phyloP scores from a whole-genome alignment of 2,797 vertebrate species.

The Melopsittacus undulatus region DNA sequence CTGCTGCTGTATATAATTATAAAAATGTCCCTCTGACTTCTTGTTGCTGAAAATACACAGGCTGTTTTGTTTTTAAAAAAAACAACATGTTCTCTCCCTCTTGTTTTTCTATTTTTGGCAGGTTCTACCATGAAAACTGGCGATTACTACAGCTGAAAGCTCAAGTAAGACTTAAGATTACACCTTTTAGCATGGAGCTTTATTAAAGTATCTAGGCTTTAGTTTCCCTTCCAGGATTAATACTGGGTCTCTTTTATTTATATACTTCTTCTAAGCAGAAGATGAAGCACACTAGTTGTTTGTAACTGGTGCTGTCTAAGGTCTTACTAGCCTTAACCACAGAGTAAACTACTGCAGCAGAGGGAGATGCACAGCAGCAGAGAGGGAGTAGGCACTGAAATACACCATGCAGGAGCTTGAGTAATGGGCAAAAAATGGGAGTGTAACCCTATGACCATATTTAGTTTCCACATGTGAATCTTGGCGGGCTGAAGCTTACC shows the following conservation, averaged over 20 bases:
- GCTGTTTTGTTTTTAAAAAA: constrained; percentile 51
- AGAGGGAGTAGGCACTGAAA: constrained; percentile 51
- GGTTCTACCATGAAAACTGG: constrained; percentile 12
- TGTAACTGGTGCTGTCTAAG: constrained; percentile 23
- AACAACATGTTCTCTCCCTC: constrained; percentile 25
- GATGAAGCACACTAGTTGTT: not conserved
- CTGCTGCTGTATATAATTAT: constrained; percentile 47
- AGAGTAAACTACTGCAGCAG: constrained; percentile 10
- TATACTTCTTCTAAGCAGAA: not conserved
- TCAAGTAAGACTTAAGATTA: not conserved
- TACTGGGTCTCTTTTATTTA: not conserved
- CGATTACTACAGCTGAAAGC: not conserved
- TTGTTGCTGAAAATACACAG: constrained; percentile 56
- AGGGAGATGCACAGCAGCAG: not conserved
- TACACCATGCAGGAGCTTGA: constrained; percentile 40
- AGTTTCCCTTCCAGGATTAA: not conserved
- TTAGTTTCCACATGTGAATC: constrained; percentile 71
- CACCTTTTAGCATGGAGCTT: not conserved
- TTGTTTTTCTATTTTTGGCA: constrained; percentile 55
- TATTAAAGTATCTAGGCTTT: not conserved
- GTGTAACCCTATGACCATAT: constrained; percentile 63
- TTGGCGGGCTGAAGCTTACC: constrained; percentile 54
- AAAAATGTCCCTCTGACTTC: constrained; percentile 52
- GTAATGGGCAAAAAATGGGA: constrained; percentile 62
- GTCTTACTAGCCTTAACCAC: not conserved